Percentiles rank a stretch among this genome's conserved stretches.
Evolutionary conservation across 2,888 invertebrate genomes (phyloP).

Genomic region (Ptilodon capucinus): DNA sequence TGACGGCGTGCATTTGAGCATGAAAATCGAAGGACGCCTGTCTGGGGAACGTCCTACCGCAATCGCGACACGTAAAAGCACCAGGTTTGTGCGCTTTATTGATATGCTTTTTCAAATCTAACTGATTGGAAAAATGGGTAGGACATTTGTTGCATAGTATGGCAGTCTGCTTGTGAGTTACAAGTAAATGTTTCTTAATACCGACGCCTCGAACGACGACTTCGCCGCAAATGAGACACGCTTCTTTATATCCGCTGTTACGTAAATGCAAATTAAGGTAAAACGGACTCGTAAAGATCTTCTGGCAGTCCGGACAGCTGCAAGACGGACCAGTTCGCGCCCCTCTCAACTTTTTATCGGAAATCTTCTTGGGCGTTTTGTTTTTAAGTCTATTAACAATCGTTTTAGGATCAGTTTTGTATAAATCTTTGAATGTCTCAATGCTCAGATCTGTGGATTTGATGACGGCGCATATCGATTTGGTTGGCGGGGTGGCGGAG

Average conservation of each 20-base stretch:
- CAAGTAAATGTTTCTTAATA: constrained; percentile 53
- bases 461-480: constrained; percentile 58
- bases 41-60: constrained; percentile 61
- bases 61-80: constrained; percentile 56
- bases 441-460: constrained; percentile 48
- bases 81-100: constrained; percentile 53
- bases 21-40: constrained; percentile 58
- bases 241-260: constrained; percentile 69
- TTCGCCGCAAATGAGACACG: constrained; percentile 56
- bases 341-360: constrained; percentile 37
- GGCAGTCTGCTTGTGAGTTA: constrained; percentile 44
- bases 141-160: constrained; percentile 60
- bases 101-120: constrained; percentile 46
- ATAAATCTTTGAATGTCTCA: constrained; percentile 51
- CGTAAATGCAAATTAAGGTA: constrained; percentile 59
- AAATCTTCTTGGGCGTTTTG: constrained; percentile 33
- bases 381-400: constrained; percentile 48
- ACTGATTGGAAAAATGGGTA: constrained; percentile 40
- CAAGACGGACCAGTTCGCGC: constrained; percentile 52
- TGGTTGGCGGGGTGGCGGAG: constrained; percentile 23
- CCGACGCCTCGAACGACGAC: constrained; percentile 50
- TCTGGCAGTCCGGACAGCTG: constrained; percentile 62
- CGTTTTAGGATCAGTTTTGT: constrained; percentile 43
- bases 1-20: constrained; percentile 66
- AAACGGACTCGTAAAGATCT: constrained; percentile 58